phyloP scores from a whole-genome alignment of 2,113 vertebrate genomes.

The Cnemophilus loriae region DNA sequence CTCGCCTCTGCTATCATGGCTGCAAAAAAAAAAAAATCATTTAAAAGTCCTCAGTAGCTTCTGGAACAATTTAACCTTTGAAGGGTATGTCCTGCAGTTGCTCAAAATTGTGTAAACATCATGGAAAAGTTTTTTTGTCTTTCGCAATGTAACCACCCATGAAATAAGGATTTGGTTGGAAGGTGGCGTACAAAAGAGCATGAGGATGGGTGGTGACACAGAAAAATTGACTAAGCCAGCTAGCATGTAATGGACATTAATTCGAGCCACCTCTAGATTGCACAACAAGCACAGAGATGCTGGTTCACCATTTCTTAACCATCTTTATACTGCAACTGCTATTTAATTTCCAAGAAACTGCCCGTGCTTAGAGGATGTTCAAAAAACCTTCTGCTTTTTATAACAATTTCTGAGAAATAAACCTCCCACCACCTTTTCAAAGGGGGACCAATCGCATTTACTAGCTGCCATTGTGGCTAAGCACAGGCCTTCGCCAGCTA shows the following conservation, averaged over 20 bases:
- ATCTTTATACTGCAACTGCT: not conserved
- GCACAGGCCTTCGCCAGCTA: not conserved
- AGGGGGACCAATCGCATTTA: not conserved
- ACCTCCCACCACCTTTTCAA: not conserved
- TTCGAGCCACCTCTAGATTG: not conserved
- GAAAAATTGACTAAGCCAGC: not conserved
- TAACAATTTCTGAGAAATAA: not conserved
- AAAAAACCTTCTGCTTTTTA: not conserved
- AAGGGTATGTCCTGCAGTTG: slow-evolving; percentile 60
- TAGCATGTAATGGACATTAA: not conserved
- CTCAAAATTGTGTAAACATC: slow-evolving; percentile 55
- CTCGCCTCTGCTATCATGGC: slow-evolving; percentile 50
- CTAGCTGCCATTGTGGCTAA: not conserved
- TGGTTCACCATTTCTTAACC: not conserved
- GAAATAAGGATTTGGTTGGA: slow-evolving; percentile 56
- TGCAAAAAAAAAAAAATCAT: slow-evolving; percentile 27
- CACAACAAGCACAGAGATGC: not conserved
- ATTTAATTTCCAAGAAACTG: not conserved
- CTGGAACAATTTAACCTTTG: slow-evolving; percentile 69
- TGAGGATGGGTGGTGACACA: not conserved
- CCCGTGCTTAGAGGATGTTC: not conserved
- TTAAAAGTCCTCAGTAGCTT: slow-evolving; percentile 58
- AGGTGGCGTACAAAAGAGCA: slow-evolving; percentile 12
- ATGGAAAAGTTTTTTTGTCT: slow-evolving; percentile 57
- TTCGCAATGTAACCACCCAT: slow-evolving; percentile 51